Percentiles rank a stretch among this genome's conserved stretches.
Evolutionary conservation across 2,888 invertebrate species (phyloP).

Genomic region (Agrotis ipsilon): DNA sequence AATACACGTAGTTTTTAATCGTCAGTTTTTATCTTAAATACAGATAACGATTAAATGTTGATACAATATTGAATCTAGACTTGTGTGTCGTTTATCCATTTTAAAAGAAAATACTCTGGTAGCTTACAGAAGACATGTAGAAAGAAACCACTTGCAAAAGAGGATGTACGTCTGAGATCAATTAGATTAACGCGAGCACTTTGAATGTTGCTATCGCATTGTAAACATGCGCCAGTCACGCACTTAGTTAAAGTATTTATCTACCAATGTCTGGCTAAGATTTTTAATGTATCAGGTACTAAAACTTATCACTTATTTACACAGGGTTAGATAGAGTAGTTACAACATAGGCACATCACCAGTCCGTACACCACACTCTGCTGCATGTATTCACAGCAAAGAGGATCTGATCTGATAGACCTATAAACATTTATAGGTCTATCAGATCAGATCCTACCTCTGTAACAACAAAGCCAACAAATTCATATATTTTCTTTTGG

Average conservation of each 20-base stretch:
- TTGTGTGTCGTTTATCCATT: neutral
- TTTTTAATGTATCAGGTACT: conserved; percentile 29
- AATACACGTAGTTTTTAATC: conserved; percentile 3
- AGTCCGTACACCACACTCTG: neutral
- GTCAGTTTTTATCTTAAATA: conserved; percentile 14
- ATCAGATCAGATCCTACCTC: too few species aligned
- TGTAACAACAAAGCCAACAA: neutral
- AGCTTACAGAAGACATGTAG: conserved; percentile 1
- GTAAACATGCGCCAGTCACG: conserved; percentile 61
- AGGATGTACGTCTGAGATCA: conserved; percentile 23
- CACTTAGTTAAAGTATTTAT: conserved; percentile 72
- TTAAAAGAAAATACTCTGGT: neutral
- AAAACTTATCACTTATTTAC: conserved; percentile 22
- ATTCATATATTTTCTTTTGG: too few species aligned
- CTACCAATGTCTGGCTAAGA: conserved; percentile 55
- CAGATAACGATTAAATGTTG: conserved; percentile 11
- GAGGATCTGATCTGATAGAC: neutral
- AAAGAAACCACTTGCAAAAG: neutral
- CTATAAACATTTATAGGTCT: too few species aligned
- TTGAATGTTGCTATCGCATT: conserved; percentile 56
- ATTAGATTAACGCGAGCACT: conserved; percentile 32
- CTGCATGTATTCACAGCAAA: neutral
- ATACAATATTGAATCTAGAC: neutral
- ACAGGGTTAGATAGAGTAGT: neutral
- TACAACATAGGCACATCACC: neutral